Evolutionary conservation across 30 jellyfish, hydroid and myxozoan genomes (phyloP).

Genomic region (Morbakka virulenta): DNA sequence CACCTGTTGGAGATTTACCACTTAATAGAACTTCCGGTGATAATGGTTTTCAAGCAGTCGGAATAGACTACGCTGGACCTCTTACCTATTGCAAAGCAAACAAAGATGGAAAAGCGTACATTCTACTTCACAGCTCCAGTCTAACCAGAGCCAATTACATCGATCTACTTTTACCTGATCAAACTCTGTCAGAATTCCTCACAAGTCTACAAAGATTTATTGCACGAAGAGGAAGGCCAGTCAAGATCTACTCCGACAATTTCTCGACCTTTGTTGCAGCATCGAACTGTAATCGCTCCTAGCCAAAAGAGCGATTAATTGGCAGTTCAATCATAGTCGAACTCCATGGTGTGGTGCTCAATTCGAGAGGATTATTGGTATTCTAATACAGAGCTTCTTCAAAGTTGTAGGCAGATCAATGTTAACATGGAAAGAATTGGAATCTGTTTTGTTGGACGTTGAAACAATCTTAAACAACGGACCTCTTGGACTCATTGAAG

Average conservation of each 20-base stretch:
- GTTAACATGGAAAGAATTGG: constrained; percentile 2
- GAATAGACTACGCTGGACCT: constrained; percentile 64
- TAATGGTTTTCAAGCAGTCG: constrained; percentile 31
- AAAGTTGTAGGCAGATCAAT: constrained; percentile 13
- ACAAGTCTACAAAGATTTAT: constrained; percentile 44
- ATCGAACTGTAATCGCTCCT: constrained; percentile 50
- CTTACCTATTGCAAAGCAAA: constrained; percentile 5
- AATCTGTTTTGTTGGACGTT: constrained; percentile 1
- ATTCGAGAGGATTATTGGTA: constrained; percentile 31
- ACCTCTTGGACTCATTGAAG: constrained; percentile 27
- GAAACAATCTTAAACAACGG: constrained; percentile 20
- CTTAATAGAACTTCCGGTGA: constrained; percentile 38
- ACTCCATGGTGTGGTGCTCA: constrained; percentile 60
- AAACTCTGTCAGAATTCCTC: constrained; percentile 27
- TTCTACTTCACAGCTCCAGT: constrained; percentile 66
- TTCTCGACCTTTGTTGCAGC: constrained; percentile 46
- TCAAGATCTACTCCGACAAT: constrained; percentile 55
- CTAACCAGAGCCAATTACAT: constrained; percentile 44
- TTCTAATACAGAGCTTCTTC: constrained; percentile 4
- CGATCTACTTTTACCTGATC: constrained; percentile 52
- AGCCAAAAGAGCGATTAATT: constrained; percentile 9
- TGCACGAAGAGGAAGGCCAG: constrained; percentile 67
- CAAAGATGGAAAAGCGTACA: constrained; percentile 50
- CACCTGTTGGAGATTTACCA: constrained; percentile 55
- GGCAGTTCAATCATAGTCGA: too few species aligned